phyloP scores from a whole-genome alignment of 2,113 vertebrate species.

The Ornithorhynchus anatinus region DNA sequence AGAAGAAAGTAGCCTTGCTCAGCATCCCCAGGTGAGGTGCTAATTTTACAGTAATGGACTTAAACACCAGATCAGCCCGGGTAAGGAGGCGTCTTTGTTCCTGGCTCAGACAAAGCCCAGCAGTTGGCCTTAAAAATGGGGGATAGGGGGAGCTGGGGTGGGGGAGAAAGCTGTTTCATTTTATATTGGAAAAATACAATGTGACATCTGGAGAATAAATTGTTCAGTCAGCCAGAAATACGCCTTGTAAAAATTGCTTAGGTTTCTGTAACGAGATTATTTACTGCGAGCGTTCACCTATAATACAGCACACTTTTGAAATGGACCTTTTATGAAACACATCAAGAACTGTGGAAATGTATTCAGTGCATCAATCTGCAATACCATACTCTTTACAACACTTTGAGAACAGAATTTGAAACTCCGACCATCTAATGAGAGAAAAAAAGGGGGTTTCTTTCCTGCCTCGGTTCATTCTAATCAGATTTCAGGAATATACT shows the following conservation, averaged over 20 bases:
- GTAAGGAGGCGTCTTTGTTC: constrained; percentile 69
- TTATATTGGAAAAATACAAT: constrained; percentile 85
- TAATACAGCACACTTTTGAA: constrained; percentile 82
- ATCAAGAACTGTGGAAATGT: constrained; percentile 81
- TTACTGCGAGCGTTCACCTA: constrained; percentile 84
- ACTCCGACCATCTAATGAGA: constrained; percentile 80
- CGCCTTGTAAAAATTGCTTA: constrained; percentile 86
- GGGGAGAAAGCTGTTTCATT: constrained; percentile 73
- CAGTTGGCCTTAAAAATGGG: constrained; percentile 68
- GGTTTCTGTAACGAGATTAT: constrained; percentile 88
- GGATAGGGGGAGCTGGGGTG: too few relatives aligned
- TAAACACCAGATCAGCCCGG: constrained; percentile 54
- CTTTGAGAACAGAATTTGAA: constrained; percentile 77
- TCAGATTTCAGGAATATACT: constrained; percentile 66
- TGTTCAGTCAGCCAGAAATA: constrained; percentile 86
- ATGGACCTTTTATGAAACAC: constrained; percentile 86
- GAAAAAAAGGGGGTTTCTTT: constrained; percentile 64
- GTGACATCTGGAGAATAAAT: constrained; percentile 86
- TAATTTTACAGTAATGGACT: constrained; percentile 46
- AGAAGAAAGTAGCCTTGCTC: background rate
- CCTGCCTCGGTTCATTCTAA: constrained; percentile 62
- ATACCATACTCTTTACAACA: constrained; percentile 74
- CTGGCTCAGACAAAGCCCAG: constrained; percentile 69
- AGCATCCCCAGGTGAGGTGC: constrained; percentile 24
- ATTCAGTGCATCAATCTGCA: constrained; percentile 83